Evolutionary conservation across 2,113 vertebrate genomes (phyloP).

Genomic region (Syrmaticus mikado): DNA sequence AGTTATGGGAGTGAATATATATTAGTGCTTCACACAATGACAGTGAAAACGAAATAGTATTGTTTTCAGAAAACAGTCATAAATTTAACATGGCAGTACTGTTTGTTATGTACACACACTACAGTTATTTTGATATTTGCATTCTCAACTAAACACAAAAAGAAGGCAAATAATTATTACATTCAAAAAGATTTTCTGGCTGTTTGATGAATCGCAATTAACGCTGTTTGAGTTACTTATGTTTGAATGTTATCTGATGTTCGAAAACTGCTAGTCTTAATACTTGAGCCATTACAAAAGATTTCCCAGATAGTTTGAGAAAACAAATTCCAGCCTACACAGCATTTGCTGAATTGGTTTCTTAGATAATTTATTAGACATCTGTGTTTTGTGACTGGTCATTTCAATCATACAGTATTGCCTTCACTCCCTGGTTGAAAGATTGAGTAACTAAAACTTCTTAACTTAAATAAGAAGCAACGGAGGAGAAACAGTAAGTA

Average conservation of each 20-base stretch:
- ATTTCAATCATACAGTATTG: slow-evolving; percentile 31
- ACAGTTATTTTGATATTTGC: neutral
- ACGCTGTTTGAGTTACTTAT: neutral
- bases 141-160: neutral
- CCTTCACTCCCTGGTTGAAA: slow-evolving; percentile 10
- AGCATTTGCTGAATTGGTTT: slow-evolving; percentile 11
- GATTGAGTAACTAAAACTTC: slow-evolving; percentile 14
- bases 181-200: neutral
- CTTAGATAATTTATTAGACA: slow-evolving; percentile 36
- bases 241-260: neutral
- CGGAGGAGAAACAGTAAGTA: slow-evolving; percentile 10
- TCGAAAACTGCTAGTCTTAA: neutral
- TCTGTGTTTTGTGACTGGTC: slow-evolving; percentile 15
- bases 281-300: neutral
- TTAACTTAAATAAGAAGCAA: slow-evolving; percentile 1
- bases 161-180: neutral
- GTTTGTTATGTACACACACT: neutral
- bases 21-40: neutral
- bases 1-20: neutral
- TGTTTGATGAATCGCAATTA: neutral
- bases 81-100: neutral
- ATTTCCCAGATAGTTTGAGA: slow-evolving; percentile 34
- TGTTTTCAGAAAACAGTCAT: neutral
- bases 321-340: slow-evolving; percentile 26
- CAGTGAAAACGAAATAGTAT: neutral